phyloP scores from a whole-genome alignment of 2,888 invertebrate genomes.

The Cyaniris semiargus region DNA sequence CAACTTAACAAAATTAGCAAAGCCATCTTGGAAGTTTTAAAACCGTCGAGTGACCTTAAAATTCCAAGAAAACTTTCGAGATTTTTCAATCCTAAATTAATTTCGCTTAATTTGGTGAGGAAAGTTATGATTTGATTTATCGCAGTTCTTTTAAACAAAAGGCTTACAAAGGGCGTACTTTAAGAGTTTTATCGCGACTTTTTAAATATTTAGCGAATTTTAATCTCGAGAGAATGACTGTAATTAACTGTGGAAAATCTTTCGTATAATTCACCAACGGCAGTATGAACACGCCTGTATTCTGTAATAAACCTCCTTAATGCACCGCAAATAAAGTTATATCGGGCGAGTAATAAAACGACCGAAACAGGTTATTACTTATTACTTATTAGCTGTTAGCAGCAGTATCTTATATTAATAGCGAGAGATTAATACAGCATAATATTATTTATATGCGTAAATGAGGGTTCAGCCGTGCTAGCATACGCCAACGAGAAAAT shows the following conservation, averaged over 20 bases:
- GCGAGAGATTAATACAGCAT: background rate
- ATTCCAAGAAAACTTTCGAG: background rate
- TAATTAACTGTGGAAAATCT: constrained; percentile 4
- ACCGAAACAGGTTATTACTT: constrained; percentile 19
- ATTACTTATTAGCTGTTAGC: constrained; percentile 17
- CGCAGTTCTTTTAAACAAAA: background rate
- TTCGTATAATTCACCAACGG: background rate
- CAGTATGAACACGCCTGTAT: background rate
- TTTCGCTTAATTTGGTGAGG: background rate
- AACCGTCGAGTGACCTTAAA: background rate
- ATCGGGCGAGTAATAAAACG: constrained; percentile 16
- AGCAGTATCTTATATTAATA: background rate
- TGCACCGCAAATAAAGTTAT: constrained; percentile 13
- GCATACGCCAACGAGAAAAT: too few relatives aligned
- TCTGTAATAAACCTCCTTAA: constrained; percentile 22
- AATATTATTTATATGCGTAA: background rate
- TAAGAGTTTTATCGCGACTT: constrained; percentile 10
- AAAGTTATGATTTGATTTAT: constrained; percentile 17
- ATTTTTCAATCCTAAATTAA: constrained; percentile 10
- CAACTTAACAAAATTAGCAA: background rate
- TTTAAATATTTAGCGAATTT: background rate
- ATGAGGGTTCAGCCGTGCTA: too few relatives aligned
- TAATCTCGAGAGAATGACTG: background rate
- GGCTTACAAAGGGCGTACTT: constrained; percentile 12
- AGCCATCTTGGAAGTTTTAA: background rate